Percentiles rank a stretch among this genome's conserved stretches.
Conservation (phyloP, 2,797 vertebrate genomes). For the Myotis pilosus region DNA sequence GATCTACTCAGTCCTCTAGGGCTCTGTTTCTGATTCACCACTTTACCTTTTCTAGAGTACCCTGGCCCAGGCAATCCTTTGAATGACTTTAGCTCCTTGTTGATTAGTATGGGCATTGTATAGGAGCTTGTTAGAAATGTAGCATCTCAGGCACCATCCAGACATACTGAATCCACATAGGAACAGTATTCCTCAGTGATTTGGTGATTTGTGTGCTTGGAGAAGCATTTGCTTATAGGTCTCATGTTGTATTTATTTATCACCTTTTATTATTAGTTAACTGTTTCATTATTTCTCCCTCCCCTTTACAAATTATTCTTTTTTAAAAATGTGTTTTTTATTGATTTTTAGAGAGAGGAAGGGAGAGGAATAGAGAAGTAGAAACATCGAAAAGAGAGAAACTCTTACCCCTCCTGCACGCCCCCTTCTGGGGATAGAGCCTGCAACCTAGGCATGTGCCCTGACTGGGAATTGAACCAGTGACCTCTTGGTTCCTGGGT, state of each 20-base stretch:
- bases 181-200: neutral
- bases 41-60: neutral
- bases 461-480: too few species aligned
- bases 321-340: neutral
- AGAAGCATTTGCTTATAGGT: neutral
- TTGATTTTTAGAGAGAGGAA: too few species aligned
- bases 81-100: neutral
- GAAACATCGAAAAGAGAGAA: too few species aligned
- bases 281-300: neutral
- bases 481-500: too few species aligned
- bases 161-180: neutral
- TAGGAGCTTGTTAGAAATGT: neutral
- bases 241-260: neutral
- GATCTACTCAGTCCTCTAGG: neutral
- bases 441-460: too few species aligned
- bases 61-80: neutral
- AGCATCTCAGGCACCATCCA: neutral
- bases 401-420: too few species aligned
- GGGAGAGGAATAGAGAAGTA: too few species aligned
- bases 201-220: too few species aligned
- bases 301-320: neutral
- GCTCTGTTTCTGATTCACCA: neutral
- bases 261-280: neutral
- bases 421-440: too few species aligned
- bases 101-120: neutral